Conservation (phyloP, 1,140 invertebrate species). For the Drosophila sulfurigaster region DNA sequence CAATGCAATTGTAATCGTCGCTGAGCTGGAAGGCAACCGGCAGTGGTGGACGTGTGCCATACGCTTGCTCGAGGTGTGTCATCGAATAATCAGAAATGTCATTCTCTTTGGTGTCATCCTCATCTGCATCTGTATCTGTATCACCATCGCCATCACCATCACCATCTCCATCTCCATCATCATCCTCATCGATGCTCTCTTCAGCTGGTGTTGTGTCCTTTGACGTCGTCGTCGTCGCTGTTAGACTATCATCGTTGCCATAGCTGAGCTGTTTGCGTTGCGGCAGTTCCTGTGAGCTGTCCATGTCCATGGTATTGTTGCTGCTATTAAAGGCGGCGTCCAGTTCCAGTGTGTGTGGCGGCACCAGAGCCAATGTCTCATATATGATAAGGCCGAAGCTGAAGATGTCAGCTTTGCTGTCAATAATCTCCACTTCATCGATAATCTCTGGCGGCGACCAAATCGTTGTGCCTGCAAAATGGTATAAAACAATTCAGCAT, state of each 20-base stretch:
- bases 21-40: conserved; percentile 88
- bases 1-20: conserved; percentile 87
- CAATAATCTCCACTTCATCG: conserved; percentile 86
- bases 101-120: conserved; percentile 53
- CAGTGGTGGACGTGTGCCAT: conserved; percentile 89
- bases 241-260: neutral
- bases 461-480: conserved; percentile 87
- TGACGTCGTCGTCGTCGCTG: neutral
- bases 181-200: conserved; percentile 5
- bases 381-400: conserved; percentile 91
- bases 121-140: conserved; percentile 18
- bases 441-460: conserved; percentile 93
- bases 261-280: conserved; percentile 38
- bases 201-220: neutral
- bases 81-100: conserved; percentile 39
- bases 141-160: conserved; percentile 9
- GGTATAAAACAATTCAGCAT: neutral
- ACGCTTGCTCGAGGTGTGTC: conserved; percentile 54
- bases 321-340: conserved; percentile 75
- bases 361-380: conserved; percentile 91
- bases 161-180: neutral
- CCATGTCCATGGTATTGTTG: conserved; percentile 75
- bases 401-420: conserved; percentile 92
- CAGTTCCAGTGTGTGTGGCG: conserved; percentile 87
- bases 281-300: conserved; percentile 36